Evolutionary conservation across 2,113 vertebrate species (phyloP).

Genomic region (Leucopternis melanops): DNA sequence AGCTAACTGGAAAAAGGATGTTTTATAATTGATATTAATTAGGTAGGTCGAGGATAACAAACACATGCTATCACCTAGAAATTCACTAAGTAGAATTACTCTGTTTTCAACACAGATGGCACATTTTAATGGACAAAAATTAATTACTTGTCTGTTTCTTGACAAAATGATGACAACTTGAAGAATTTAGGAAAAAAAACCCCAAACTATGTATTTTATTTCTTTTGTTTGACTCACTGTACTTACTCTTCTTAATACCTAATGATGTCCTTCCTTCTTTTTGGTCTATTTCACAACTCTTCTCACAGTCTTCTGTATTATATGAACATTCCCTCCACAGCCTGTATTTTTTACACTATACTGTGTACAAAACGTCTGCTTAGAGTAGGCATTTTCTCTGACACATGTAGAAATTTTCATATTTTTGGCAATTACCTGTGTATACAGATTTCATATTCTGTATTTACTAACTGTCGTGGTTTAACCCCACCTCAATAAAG

Average conservation of each 20-base stretch:
- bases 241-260: background rate
- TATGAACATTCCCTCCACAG: background rate
- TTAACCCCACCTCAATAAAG: background rate
- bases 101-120: background rate
- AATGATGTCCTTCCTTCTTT: background rate
- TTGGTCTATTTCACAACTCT: background rate
- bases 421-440: background rate
- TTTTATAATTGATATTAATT: background rate
- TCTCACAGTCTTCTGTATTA: background rate
- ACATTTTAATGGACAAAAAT: background rate
- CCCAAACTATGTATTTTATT: background rate
- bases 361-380: background rate
- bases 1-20: background rate
- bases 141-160: background rate
- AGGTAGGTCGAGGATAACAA: background rate
- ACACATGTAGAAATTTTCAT: background rate
- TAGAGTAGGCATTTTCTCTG: background rate
- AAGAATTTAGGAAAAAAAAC: background rate
- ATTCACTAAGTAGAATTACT: background rate
- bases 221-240: background rate
- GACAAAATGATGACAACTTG: background rate
- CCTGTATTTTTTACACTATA: background rate
- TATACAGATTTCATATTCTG: background rate
- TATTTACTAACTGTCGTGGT: background rate
- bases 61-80: background rate